A percentile compares a stretch with the other conserved stretches of the same genome.
Evolutionary conservation across 2,797 vertebrate genomes (phyloP).

Genomic region (Syndactyla subalaris): DNA sequence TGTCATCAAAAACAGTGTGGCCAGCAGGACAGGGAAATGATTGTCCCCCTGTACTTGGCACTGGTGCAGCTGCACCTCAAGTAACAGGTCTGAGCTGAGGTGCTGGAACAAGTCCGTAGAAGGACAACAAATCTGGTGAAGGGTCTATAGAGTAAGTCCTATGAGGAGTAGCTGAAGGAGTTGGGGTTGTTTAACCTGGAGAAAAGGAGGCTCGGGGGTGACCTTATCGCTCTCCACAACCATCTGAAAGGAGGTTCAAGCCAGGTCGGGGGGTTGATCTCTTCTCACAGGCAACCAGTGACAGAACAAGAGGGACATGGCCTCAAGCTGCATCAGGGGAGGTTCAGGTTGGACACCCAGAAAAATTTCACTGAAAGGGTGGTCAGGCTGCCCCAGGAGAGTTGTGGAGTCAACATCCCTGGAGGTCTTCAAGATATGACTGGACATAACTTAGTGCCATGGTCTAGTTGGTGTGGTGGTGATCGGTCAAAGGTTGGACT

Average conservation of each 20-base stretch:
- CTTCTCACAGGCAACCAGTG: neutral
- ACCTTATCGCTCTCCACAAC: rapidly evolving
- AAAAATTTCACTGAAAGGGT: neutral
- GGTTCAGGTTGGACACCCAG: neutral
- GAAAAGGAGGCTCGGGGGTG: neutral
- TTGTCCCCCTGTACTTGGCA: neutral
- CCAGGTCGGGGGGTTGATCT: rapidly evolving
- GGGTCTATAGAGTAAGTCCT: neutral
- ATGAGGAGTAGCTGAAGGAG: neutral
- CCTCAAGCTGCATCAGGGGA: neutral
- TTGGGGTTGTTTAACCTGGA: neutral
- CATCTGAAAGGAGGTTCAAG: neutral
- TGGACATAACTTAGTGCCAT: neutral
- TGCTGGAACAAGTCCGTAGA: neutral
- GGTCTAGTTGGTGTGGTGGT: neutral
- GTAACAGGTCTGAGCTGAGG: neutral
- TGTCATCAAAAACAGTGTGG: neutral
- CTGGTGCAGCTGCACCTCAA: no score
- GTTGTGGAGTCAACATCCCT: neutral
- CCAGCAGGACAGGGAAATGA: neutral
- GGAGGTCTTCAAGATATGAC: neutral
- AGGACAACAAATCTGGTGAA: neutral
- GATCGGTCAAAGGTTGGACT: neutral
- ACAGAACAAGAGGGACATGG: neutral
- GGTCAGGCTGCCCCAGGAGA: neutral